These are phyloP conservation scores for Megaceryle maxima DNA, from an alignment of 2,113 vertebrate species.

Conservation along the genomic window DNA sequence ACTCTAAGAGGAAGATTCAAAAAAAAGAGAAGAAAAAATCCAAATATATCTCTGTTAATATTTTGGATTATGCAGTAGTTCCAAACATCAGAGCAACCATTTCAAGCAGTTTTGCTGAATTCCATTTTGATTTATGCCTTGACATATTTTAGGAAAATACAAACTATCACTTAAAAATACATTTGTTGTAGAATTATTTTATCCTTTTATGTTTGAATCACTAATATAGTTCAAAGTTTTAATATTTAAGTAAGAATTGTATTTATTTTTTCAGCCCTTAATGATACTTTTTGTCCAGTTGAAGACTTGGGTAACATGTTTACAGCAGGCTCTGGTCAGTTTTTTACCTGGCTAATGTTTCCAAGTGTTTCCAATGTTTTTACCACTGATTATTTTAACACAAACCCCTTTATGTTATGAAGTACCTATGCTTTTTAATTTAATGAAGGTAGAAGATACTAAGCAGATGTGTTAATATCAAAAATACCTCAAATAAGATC, in stretches of 20 bases:
- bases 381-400: not conserved
- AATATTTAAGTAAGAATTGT: not conserved
- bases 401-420: rapidly evolving
- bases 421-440: not conserved
- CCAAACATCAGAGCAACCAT: not conserved
- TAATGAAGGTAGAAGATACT: not conserved
- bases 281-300: not conserved
- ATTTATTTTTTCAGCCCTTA: not conserved
- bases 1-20: not conserved
- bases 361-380: not conserved
- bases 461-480: not conserved
- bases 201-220: not conserved
- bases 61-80: not conserved
- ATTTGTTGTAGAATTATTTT: not conserved
- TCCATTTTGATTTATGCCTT: not conserved
- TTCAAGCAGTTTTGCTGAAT: not conserved
- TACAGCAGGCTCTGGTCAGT: not conserved
- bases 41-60: not conserved
- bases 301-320: not conserved
- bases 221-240: not conserved
- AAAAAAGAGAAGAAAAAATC: not conserved
- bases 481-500: not conserved
- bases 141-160: not conserved
- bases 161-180: not conserved
- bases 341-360: not conserved